Percentiles rank a stretch among this genome's conserved stretches.
phyloP scores from a whole-genome alignment of 2,113 vertebrate genomes.

The Notarius lentiginosus region DNA sequence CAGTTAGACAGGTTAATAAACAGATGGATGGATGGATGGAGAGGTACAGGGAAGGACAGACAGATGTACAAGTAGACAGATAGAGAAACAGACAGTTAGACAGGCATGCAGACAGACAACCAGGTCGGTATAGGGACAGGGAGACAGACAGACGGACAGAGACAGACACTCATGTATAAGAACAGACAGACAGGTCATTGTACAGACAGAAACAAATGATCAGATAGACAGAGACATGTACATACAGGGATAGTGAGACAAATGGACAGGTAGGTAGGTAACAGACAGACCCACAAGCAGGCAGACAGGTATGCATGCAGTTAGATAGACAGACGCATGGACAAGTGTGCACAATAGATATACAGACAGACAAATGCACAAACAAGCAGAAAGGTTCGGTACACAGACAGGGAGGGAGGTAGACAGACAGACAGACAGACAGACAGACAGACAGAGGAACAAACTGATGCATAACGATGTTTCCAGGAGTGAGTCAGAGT shows the following conservation, averaged over 20 bases:
- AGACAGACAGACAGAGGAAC: background rate
- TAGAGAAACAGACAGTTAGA: background rate
- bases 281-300: background rate
- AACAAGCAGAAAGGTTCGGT: too few species aligned
- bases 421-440: background rate
- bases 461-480: background rate
- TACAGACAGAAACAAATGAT: background rate
- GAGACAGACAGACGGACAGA: background rate
- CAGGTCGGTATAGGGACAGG: too few species aligned
- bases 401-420: background rate
- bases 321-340: background rate
- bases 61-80: background rate
- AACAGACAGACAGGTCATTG: background rate
- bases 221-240: background rate
- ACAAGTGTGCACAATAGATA: too few species aligned
- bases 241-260: too few species aligned
- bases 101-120: background rate
- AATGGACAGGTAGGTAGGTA: background rate
- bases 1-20: background rate
- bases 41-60: background rate
- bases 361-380: background rate
- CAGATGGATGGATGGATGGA: background rate
- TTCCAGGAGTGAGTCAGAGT: conserved; percentile 9
- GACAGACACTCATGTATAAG: too few species aligned
- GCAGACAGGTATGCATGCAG: background rate